These are phyloP conservation scores for Pontoporia blainvillei DNA, from an alignment of 2,113 vertebrate species.

Conservation along the genomic window DNA sequence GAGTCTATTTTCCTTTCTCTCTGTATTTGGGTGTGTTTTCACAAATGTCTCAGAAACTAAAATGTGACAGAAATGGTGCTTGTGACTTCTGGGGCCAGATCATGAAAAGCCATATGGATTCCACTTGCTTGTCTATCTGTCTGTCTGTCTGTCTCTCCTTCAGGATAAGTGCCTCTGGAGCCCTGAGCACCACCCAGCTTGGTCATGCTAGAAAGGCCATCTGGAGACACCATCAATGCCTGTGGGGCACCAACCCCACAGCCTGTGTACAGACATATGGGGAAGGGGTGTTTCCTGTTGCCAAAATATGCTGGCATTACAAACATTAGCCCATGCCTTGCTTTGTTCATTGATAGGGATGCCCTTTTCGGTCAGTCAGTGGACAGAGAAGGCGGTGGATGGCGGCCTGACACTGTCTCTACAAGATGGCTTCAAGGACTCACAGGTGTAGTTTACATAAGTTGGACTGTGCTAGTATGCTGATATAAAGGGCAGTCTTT, in stretches of 20 bases:
- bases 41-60: background rate
- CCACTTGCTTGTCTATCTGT: background rate
- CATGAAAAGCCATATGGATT: background rate
- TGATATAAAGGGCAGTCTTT: too few relatives aligned
- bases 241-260: too few relatives aligned
- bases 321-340: accelerated
- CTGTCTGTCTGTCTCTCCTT: background rate
- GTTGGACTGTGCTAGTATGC: too few relatives aligned
- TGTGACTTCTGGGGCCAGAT: background rate
- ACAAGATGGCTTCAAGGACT: background rate
- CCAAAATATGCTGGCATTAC: accelerated
- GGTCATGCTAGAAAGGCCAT: accelerated
- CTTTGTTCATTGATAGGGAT: too few relatives aligned
- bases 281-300: background rate
- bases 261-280: accelerated
- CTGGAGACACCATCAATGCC: background rate
- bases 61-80: accelerated
- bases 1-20: background rate
- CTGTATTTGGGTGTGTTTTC: background rate
- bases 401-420: background rate
- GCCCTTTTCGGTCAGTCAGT: accelerated
- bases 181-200: background rate
- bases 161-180: background rate
- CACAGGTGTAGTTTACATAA: too few relatives aligned
- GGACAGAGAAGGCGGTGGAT: accelerated